Percentiles rank a stretch among this genome's conserved stretches.
Evolutionary conservation across 2,888 invertebrate species (phyloP).

Genomic region (Eueremaeus valkanovi): DNA sequence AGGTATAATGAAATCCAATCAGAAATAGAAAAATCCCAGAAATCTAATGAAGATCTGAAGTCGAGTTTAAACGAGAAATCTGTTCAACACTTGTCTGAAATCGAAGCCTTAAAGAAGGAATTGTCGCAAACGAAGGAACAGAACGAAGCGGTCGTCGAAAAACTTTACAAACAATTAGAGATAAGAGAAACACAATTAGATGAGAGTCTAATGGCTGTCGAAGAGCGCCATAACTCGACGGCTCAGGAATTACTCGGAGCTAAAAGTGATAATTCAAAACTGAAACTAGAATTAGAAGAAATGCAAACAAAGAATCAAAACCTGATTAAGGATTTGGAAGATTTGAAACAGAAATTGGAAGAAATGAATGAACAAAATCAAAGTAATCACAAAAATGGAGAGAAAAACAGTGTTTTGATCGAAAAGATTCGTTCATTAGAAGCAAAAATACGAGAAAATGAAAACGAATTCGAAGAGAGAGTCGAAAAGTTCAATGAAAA

Average conservation of each 20-base stretch:
- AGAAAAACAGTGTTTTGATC: conserved; percentile 16
- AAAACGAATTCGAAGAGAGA: conserved; percentile 41
- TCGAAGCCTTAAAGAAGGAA: conserved; percentile 28
- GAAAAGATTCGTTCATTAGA: conserved; percentile 40
- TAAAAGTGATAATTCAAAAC: conserved; percentile 39
- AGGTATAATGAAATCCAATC: neutral
- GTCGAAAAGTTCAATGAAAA: conserved; percentile 32
- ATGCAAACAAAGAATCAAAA: neutral
- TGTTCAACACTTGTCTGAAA: conserved; percentile 17
- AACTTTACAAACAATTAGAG: conserved; percentile 41
- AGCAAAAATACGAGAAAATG: conserved; percentile 37
- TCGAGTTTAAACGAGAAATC: conserved; percentile 10
- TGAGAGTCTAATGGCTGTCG: conserved; percentile 42
- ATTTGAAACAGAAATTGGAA: neutral
- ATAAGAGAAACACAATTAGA: conserved; percentile 43
- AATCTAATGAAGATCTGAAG: conserved; percentile 33
- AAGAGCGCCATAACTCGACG: conserved; percentile 40
- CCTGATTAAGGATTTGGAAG: neutral
- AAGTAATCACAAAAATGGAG: conserved; percentile 34
- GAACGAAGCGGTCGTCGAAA: conserved; percentile 38
- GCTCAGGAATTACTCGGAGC: conserved; percentile 41
- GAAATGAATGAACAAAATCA: conserved; percentile 24
- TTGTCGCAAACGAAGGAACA: conserved; percentile 30
- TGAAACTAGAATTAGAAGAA: conserved; percentile 37
- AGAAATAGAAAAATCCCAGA: conserved; percentile 37